Percentiles rank a stretch among this genome's conserved stretches.
phyloP scores from a whole-genome alignment of 2,888 invertebrate genomes.

The Brachynemurus nebulosus region DNA sequence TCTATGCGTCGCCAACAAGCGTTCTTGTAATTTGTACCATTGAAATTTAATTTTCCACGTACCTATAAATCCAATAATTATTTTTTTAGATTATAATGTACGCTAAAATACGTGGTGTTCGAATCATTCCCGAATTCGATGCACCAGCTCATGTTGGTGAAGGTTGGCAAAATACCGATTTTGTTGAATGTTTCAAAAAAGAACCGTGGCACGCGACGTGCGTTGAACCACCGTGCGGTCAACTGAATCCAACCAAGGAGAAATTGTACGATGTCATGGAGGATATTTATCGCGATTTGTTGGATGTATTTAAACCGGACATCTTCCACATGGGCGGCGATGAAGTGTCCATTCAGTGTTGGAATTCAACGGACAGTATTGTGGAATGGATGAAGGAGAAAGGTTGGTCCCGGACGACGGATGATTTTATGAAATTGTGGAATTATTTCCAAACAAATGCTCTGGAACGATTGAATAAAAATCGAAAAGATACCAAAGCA shows the following conservation, averaged over 20 bases:
- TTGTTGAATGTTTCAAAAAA: conserved; percentile 55
- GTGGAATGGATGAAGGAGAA: conserved; percentile 51
- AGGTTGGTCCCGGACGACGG: conserved; percentile 38
- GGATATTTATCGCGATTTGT: conserved; percentile 64
- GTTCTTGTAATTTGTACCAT: too few relatives aligned
- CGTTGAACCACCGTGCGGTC: conserved; percentile 77
- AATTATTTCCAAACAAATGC: conserved; percentile 60
- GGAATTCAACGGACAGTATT: conserved; percentile 58
- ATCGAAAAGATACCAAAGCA: conserved; percentile 34
- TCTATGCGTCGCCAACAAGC: too few relatives aligned
- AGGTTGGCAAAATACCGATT: conserved; percentile 62
- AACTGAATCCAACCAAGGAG: conserved; percentile 59
- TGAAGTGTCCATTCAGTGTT: conserved; percentile 52
- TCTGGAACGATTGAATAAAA: conserved; percentile 40
- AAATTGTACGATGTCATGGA: conserved; percentile 50
- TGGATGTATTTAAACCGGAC: conserved; percentile 53
- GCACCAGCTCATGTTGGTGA: conserved; percentile 83
- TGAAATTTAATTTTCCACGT: too few relatives aligned
- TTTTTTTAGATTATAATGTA: conserved; percentile 41
- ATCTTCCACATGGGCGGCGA: conserved; percentile 85
- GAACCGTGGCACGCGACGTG: conserved; percentile 59
- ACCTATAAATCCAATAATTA: too few relatives aligned
- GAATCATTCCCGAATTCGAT: conserved; percentile 84
- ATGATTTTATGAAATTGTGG: conserved; percentile 55
- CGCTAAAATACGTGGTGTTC: conserved; percentile 60